A percentile compares a stretch with the other conserved stretches of the same genome.
phyloP scores from a whole-genome alignment of 2,113 vertebrate genomes.

The Camelus bactrianus region DNA sequence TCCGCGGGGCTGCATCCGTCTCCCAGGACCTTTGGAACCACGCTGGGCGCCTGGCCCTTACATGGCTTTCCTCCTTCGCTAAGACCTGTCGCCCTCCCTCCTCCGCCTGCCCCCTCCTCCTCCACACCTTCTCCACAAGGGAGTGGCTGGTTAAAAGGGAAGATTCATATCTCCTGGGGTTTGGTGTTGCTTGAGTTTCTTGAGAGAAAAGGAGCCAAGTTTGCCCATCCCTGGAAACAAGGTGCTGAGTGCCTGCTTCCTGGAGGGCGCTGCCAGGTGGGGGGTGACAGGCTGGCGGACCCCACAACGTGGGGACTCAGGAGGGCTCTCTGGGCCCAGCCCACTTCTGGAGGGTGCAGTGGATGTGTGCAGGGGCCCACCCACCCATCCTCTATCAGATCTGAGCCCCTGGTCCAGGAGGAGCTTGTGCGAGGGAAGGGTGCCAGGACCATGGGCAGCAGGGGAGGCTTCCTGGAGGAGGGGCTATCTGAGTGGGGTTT shows the following conservation, averaged over 20 bases:
- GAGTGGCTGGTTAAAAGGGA: no score
- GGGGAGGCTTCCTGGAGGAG: not conserved
- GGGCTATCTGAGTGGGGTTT: not conserved
- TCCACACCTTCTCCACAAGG: rapidly evolving
- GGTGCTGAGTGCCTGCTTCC: not conserved
- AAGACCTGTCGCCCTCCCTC: not conserved
- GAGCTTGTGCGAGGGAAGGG: not conserved
- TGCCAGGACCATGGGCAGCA: not conserved
- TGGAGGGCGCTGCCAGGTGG: rapidly evolving
- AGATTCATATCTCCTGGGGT: rapidly evolving
- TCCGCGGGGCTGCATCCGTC: not conserved
- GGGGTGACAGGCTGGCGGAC: not conserved
- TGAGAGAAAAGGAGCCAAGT: not conserved
- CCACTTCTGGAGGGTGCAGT: no score
- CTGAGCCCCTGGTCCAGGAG: not conserved
- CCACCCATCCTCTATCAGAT: not conserved
- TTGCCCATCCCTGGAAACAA: rapidly evolving
- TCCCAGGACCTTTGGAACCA: not conserved
- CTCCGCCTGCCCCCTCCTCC: not conserved
- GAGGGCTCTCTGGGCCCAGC: not conserved
- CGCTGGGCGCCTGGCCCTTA: rapidly evolving
- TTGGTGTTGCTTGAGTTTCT: no score
- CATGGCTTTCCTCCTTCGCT: not conserved
- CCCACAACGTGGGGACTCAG: not conserved
- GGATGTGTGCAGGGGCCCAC: not conserved